phyloP scores from a whole-genome alignment of 2,113 vertebrate genomes.

The Sinocyclocheilus anshuiensis region DNA sequence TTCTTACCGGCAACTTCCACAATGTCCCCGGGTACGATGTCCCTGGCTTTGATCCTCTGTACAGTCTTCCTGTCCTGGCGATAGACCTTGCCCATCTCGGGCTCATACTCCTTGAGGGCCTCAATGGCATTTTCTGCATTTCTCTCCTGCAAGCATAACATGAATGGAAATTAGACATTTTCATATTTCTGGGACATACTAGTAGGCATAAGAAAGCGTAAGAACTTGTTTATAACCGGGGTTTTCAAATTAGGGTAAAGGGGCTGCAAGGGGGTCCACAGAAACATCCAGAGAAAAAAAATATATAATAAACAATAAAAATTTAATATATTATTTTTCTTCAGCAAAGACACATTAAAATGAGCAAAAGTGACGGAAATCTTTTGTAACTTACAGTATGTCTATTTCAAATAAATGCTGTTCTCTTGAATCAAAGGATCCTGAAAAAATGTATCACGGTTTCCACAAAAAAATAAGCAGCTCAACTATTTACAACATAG shows the following conservation, averaged over 20 bases:
- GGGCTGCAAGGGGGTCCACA: background rate
- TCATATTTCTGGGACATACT: background rate
- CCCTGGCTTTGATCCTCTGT: conserved; percentile 95
- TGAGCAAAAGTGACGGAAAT: no score
- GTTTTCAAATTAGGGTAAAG: no score
- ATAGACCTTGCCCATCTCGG: conserved; percentile 99
- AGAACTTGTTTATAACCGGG: background rate
- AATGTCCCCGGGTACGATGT: conserved; percentile 95
- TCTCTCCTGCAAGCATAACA: conserved; percentile 81
- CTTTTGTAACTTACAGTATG: no score
- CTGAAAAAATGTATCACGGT: no score
- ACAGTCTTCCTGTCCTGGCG: conserved; percentile 96
- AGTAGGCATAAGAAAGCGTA: background rate
- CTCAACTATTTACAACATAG: no score
- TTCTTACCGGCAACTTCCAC: conserved; percentile 95
- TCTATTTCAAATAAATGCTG: no score
- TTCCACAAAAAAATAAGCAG: no score
- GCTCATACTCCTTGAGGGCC: conserved; percentile 98
- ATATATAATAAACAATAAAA: background rate
- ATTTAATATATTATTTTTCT: no score
- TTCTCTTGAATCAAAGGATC: no score
- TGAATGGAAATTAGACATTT: background rate
- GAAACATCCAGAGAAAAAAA: background rate
- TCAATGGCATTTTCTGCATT: conserved; percentile 99
- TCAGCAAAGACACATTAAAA: no score